phyloP scores from a whole-genome alignment of 2,888 invertebrate genomes.

The Lamellibrachia satsuma region DNA sequence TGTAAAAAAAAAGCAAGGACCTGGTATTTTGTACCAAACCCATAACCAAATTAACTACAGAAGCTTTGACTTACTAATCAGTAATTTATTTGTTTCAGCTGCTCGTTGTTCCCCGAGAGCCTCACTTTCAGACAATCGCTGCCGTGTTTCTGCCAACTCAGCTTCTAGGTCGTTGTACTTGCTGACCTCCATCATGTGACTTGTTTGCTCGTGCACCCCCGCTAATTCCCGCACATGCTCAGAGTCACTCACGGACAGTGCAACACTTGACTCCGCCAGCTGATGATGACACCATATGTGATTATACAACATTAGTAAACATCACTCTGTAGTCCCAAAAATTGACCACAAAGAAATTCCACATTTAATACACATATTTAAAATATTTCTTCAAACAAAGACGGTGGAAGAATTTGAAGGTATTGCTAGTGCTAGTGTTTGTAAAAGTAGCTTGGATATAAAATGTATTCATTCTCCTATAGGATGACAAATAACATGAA shows the following conservation, averaged over 20 bases:
- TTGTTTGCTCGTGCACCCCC: slow-evolving; percentile 45
- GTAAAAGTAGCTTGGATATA: neutral
- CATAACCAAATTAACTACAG: neutral
- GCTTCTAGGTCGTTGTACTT: slow-evolving; percentile 51
- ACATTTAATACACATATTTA: neutral
- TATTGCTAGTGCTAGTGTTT: neutral
- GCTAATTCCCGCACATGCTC: slow-evolving; percentile 50
- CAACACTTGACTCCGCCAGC: slow-evolving; percentile 49
- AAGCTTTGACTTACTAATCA: slow-evolving; percentile 42
- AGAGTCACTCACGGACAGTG: slow-evolving; percentile 50
- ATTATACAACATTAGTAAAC: neutral
- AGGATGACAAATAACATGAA: neutral
- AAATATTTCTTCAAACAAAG: neutral
- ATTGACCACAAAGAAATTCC: neutral
- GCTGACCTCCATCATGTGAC: slow-evolving; percentile 50
- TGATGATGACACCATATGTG: slow-evolving; percentile 31
- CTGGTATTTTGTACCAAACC: neutral
- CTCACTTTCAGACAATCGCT: slow-evolving; percentile 49
- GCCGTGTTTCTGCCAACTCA: slow-evolving; percentile 50
- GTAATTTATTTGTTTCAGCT: slow-evolving; percentile 42
- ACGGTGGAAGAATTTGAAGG: neutral
- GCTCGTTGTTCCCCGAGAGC: slow-evolving; percentile 45
- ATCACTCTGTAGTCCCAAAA: neutral
- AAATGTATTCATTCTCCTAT: neutral
- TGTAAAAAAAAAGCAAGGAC: neutral